Evolutionary conservation across 2,888 invertebrate genomes (phyloP), one percentile per base, ranked within the genome.

Genomic region (Sesamia inferens): DNA sequence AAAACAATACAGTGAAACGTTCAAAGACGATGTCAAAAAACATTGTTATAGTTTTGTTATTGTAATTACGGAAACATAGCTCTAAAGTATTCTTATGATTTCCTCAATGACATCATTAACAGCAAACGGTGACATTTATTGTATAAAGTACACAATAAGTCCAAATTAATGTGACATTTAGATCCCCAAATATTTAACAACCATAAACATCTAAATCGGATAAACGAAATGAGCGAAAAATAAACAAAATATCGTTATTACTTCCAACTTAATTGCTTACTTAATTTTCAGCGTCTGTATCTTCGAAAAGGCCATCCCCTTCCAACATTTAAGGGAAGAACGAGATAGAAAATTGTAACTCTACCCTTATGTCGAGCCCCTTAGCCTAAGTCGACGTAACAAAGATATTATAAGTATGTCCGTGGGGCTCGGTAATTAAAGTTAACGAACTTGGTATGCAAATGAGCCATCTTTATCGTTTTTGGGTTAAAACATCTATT

Each of bases 371-470:
- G 74, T 68, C 72, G 66, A 76, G 66, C 78, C 80, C 75, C 87
- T 86, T 83, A 84, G 76, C 71, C 67, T 78, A 79, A 82, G 71
- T 83, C 68, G 22, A 77, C 79, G 83, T 85, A 85, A 89, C 86
- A 87, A 88, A 88, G 86, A 90, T 90, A 88, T 90, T 88, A 88
- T 88, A 88, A 87, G 87, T 88, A 85, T 87, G 89, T 89, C 90
- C 89, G 85, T 82, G 85, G 89, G 90, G 88, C 78, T 86, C 85
- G 82, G 88, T 93, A 92, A 93, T 92, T 92, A 92, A 92, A 90
- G 88, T 89, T 92, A 91, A 92, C 91, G 91, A 90, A 92, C 88
- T 91, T 89, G 82, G 88, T 89, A 93, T 93, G 92, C 91, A 92
- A 92, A 93, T 85, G 88, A 90, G 89, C 84, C 83, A 88, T 89